Evolutionary conservation across 2,888 invertebrate genomes (phyloP).

Genomic region (Psococerastis gibbosa): DNA sequence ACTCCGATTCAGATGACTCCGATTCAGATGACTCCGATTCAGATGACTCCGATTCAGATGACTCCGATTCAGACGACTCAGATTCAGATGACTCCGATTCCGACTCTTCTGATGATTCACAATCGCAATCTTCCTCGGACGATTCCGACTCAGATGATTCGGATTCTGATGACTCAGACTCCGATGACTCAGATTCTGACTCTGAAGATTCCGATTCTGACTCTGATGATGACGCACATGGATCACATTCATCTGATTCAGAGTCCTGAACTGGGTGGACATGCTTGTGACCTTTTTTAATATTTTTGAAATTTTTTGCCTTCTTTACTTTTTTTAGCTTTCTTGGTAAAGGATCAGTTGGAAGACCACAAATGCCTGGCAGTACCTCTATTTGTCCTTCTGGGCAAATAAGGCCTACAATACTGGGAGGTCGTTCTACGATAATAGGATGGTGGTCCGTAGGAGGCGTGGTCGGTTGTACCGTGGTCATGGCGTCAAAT

Average conservation of each 20-base stretch:
- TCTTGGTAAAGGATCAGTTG: not conserved
- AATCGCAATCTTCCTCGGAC: not conserved
- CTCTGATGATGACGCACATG: constrained; percentile 1
- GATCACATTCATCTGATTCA: not conserved
- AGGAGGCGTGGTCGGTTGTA: no score
- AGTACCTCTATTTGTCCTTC: not conserved
- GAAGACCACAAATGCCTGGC: not conserved
- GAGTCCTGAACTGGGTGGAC: not conserved
- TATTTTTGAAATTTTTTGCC: not conserved
- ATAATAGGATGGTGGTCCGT: not conserved
- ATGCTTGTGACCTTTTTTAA: not conserved
- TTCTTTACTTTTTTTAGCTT: no score
- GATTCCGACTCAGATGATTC: constrained; percentile 1
- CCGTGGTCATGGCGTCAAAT: not conserved
- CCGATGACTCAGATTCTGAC: constrained; percentile 1
- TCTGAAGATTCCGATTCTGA: not conserved
- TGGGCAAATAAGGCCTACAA: not conserved
- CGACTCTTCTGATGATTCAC: not conserved
- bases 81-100: constrained; percentile 5
- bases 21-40: constrained; percentile 5
- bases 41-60: not conserved
- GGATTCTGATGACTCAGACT: constrained; percentile 2
- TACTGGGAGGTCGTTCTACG: not conserved
- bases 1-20: constrained; percentile 7
- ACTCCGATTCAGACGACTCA: not conserved